Conservation (phyloP, 2,113 vertebrate species). For the Lutjanus erythropterus region DNA sequence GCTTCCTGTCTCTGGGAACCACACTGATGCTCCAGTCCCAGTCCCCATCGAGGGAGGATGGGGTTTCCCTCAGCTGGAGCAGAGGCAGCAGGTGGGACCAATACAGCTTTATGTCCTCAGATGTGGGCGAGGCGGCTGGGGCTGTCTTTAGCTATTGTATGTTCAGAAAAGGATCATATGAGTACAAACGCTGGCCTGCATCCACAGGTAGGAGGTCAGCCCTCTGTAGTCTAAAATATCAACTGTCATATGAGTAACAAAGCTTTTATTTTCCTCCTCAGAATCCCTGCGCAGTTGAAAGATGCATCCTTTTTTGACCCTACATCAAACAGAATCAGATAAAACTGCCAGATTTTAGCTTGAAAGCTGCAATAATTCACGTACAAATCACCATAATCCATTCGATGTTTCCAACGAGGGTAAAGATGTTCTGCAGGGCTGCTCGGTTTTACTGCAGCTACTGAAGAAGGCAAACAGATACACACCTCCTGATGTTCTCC, state of each 20-base stretch:
- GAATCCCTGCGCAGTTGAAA: background rate
- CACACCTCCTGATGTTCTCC: background rate
- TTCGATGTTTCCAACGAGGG: background rate
- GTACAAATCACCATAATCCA: background rate
- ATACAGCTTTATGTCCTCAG: background rate
- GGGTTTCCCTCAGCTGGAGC: slow-evolving; percentile 53
- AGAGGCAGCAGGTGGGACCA: slow-evolving; percentile 55
- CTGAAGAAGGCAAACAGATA: background rate
- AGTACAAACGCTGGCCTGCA: background rate
- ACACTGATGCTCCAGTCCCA: slow-evolving; percentile 64
- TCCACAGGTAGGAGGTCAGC: background rate
- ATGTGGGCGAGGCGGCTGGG: background rate
- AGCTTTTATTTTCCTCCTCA: background rate
- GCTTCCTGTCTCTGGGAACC: slow-evolving; percentile 78
- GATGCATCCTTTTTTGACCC: background rate
- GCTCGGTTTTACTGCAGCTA: background rate
- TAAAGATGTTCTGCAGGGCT: background rate
- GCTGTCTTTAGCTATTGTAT: slow-evolving; percentile 18
- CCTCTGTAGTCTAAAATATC: background rate
- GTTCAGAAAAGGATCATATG: background rate
- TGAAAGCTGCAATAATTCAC: background rate
- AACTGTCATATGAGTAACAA: background rate
- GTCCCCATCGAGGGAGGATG: slow-evolving; percentile 37
- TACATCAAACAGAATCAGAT: background rate
- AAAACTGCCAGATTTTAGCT: background rate